Percentiles rank a stretch among this genome's conserved stretches.
Conservation (phyloP, 2,113 vertebrate genomes). For the Strigops habroptila region DNA sequence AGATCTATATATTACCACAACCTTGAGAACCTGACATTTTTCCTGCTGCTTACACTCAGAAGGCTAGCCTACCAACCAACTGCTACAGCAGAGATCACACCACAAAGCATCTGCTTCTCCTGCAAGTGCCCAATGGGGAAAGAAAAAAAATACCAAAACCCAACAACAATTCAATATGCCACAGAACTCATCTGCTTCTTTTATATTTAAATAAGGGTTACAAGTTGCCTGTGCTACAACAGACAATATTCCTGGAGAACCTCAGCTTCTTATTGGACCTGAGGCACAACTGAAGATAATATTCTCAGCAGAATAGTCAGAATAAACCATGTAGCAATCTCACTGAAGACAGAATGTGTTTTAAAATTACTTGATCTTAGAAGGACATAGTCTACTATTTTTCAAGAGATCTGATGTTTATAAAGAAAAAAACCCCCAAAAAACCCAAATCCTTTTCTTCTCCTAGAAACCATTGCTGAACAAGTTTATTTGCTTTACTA, state of each 20-base stretch:
- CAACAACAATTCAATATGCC: background rate
- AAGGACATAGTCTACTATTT: background rate
- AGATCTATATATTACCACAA: background rate
- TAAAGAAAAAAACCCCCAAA: background rate
- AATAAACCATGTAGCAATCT: background rate
- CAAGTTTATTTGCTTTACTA: background rate
- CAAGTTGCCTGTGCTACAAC: background rate
- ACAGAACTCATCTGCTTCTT: background rate
- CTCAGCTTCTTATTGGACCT: background rate
- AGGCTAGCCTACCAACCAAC: background rate
- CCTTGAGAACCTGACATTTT: background rate
- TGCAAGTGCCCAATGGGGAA: background rate
- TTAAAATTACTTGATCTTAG: background rate
- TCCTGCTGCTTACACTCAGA: background rate
- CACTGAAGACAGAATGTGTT: background rate
- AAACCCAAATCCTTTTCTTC: background rate
- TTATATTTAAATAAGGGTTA: background rate
- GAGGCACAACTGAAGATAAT: background rate
- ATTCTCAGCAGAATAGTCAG: background rate
- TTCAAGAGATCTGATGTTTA: background rate
- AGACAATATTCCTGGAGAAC: background rate
- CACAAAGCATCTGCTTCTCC: slow-evolving; percentile 32
- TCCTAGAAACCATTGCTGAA: background rate
- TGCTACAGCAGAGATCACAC: background rate
- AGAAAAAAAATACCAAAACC: background rate